Evolutionary conservation across 2,113 vertebrate genomes (phyloP).

Genomic region (Atherinomorus stipes): DNA sequence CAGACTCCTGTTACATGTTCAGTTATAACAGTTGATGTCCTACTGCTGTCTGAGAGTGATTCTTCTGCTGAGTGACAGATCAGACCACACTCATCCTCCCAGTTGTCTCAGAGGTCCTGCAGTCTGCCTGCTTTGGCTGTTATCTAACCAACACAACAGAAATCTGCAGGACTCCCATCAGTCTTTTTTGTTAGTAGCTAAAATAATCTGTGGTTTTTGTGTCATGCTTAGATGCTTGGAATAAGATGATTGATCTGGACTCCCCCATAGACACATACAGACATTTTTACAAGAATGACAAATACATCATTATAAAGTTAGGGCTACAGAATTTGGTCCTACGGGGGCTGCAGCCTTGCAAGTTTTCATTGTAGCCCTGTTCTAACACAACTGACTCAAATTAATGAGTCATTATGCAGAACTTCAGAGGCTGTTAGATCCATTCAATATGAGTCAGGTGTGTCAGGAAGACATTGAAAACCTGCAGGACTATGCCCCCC

Average conservation of each 20-base stretch:
- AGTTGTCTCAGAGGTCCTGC: constrained; percentile 42
- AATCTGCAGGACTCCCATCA: constrained; percentile 68
- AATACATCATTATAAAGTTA: too few species aligned
- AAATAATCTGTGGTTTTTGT: constrained; percentile 73
- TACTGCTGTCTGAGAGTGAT: constrained; percentile 52
- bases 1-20: constrained; percentile 46
- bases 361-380: too few species aligned
- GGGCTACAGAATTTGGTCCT: too few species aligned
- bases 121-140: constrained; percentile 58
- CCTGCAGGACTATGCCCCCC: too few species aligned
- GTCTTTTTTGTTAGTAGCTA: constrained; percentile 74
- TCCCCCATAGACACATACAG: too few species aligned
- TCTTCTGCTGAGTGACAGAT: constrained; percentile 62
- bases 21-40: constrained; percentile 67
- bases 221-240: constrained; percentile 65
- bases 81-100: constrained; percentile 48
- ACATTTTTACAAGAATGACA: too few species aligned
- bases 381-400: too few species aligned
- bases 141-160: constrained; percentile 51
- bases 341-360: too few species aligned
- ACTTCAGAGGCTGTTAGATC: too few species aligned
- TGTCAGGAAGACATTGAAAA: too few species aligned
- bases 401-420: too few species aligned
- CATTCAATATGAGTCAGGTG: too few species aligned
- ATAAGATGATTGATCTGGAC: constrained; percentile 51